These are phyloP conservation scores for Aptenodytes patagonicus DNA, from an alignment of 2,113 vertebrate species.

Conservation along the genomic window DNA sequence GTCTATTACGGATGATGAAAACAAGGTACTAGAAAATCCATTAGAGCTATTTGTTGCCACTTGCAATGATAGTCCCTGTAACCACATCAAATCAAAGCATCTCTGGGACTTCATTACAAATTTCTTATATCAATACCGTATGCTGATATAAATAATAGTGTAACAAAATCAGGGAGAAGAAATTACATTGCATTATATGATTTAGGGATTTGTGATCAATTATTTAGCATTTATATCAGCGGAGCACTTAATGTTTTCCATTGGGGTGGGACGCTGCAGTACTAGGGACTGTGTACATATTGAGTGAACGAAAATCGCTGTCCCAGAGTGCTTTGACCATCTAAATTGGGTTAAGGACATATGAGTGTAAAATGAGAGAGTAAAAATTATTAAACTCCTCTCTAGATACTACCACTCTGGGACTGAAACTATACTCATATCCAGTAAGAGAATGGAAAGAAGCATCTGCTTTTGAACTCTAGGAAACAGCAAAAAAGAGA, in stretches of 20 bases:
- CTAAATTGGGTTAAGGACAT: neutral
- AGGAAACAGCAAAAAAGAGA: neutral
- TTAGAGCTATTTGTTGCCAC: conserved; percentile 57
- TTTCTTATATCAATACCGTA: conserved; percentile 16
- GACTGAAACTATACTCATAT: neutral
- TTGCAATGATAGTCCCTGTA: conserved; percentile 23
- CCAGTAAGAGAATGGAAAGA: neutral
- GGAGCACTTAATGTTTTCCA: neutral
- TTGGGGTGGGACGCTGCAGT: neutral
- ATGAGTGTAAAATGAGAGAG: neutral
- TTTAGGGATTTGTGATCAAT: conserved; percentile 29
- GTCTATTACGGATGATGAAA: conserved; percentile 69
- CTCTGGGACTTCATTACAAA: conserved; percentile 8
- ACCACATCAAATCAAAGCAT: conserved; percentile 25
- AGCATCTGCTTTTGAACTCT: neutral
- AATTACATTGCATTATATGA: neutral
- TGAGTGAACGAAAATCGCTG: fast-evolving
- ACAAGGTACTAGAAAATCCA: conserved; percentile 70
- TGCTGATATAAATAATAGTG: conserved; percentile 15
- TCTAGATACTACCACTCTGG: neutral
- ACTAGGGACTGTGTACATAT: neutral
- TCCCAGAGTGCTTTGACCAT: neutral
- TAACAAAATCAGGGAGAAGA: conserved; percentile 33
- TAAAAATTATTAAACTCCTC: neutral
- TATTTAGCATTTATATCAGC: conserved; percentile 27